A percentile compares a stretch with the other conserved stretches of the same genome.
phyloP scores from a whole-genome alignment of 1,140 invertebrate genomes.

The Drosophila sp. region DNA sequence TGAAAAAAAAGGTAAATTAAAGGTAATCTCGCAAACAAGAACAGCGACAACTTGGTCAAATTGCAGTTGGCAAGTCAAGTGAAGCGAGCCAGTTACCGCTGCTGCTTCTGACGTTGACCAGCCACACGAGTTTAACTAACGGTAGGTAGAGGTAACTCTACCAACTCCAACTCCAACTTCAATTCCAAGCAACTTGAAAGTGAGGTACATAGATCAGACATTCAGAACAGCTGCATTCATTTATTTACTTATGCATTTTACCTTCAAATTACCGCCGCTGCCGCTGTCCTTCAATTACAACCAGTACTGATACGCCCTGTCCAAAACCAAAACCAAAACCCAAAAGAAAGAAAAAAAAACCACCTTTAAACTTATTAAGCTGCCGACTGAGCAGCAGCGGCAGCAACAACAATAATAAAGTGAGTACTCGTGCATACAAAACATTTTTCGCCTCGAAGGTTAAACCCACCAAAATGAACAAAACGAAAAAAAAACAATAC shows the following conservation, averaged over 20 bases:
- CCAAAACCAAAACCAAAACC: conserved; percentile 38
- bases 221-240: conserved; percentile 44
- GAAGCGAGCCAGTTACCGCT: conserved; percentile 46
- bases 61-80: conserved; percentile 56
- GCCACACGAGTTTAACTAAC: conserved; percentile 16
- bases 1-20: conserved; percentile 56
- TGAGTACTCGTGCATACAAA: conserved; percentile 47
- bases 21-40: conserved; percentile 52
- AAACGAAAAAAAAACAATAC: conserved; percentile 28
- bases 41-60: conserved; percentile 49
- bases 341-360: conserved; percentile 16
- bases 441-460: conserved; percentile 67
- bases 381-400: conserved; percentile 8
- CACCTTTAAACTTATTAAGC: conserved; percentile 49
- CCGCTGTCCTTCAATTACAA: conserved; percentile 68
- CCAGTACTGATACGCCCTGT: conserved; percentile 43
- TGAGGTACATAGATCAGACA: conserved; percentile 24
- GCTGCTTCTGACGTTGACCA: conserved; percentile 37
- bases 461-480: conserved; percentile 54
- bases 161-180: conserved; percentile 20
- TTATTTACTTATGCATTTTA: conserved; percentile 41
- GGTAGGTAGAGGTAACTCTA: conserved; percentile 3
- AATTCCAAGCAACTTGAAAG: conserved; percentile 22
- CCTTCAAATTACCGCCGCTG: conserved; percentile 57
- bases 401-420: conserved; percentile 13